Conservation (phyloP, 2,888 invertebrate genomes). For the Diploptera punctata region DNA sequence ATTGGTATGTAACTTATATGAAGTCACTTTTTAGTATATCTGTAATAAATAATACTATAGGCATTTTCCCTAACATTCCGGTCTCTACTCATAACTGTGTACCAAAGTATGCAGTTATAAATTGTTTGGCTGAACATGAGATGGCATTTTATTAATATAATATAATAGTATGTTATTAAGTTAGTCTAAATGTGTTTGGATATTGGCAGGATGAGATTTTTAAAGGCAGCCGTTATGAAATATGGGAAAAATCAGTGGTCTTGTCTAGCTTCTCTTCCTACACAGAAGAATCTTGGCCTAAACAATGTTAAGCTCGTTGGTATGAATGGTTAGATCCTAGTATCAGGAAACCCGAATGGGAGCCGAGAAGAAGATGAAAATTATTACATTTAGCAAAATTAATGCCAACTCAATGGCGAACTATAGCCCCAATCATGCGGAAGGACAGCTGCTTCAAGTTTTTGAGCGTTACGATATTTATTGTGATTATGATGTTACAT, state of each 20-base stretch:
- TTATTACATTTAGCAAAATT: no score
- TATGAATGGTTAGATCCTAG: slow-evolving; percentile 99
- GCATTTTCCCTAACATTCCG: no score
- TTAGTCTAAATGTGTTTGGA: background rate
- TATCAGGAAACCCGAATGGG: slow-evolving; percentile 99
- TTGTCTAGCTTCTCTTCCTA: slow-evolving; percentile 94
- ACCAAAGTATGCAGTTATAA: no score
- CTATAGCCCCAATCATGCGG: slow-evolving; percentile 99
- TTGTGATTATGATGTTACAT: slow-evolving; percentile 84
- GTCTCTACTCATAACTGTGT: no score
- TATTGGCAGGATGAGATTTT: slow-evolving; percentile 93
- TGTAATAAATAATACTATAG: no score
- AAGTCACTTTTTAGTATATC: no score
- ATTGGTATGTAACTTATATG: no score
- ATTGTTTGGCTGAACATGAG: no score
- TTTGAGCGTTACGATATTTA: slow-evolving; percentile 94
- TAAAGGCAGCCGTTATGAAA: slow-evolving; percentile 99
- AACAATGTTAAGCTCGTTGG: slow-evolving; percentile 99
- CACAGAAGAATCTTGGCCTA: slow-evolving; percentile 99
- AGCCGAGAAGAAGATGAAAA: slow-evolving; percentile 99
- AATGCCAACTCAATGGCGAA: slow-evolving; percentile 99
- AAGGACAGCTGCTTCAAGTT: slow-evolving; percentile 97
- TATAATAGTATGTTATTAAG: no score
- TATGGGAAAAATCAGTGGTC: slow-evolving; percentile 99
- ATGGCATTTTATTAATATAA: no score